A percentile compares a stretch with the other conserved stretches of the same genome.
phyloP scores from a whole-genome alignment of 2,113 vertebrate species.

The Macquaria ambigua region DNA sequence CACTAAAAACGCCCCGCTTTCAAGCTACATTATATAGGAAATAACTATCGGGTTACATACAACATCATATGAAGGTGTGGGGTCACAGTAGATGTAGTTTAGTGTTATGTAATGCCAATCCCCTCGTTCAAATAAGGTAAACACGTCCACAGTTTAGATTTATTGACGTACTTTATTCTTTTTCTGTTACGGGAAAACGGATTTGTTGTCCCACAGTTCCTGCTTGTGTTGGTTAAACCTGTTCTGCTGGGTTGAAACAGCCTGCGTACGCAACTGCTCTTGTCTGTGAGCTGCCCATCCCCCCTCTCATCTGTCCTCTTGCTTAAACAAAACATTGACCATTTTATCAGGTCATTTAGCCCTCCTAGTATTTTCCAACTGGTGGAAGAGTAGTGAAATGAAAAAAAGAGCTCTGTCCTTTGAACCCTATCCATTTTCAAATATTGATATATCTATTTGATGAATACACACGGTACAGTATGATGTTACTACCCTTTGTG shows the following conservation, averaged over 20 bases:
- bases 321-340: conserved; percentile 15
- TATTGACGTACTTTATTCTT: not conserved
- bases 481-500: not conserved
- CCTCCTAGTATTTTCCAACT: not conserved
- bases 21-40: rapidly evolving
- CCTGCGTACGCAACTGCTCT: conserved; percentile 46
- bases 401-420: not conserved
- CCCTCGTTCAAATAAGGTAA: not conserved
- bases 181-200: not conserved
- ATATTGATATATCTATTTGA: not conserved
- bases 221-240: not conserved
- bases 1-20: not conserved
- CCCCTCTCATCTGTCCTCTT: conserved; percentile 10
- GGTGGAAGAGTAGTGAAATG: too few species aligned
- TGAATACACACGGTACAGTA: not conserved
- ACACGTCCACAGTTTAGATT: not conserved
- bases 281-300: conserved; percentile 47
- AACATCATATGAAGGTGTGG: not conserved
- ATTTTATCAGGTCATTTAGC: not conserved
- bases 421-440: not conserved
- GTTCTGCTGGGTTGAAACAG: conserved; percentile 36
- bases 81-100: rapidly evolving
- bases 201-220: not conserved
- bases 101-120: conserved; percentile 29
- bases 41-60: rapidly evolving